Evolutionary conservation across 2,888 invertebrate genomes (phyloP).

Genomic region (Mystacides longicornis): DNA sequence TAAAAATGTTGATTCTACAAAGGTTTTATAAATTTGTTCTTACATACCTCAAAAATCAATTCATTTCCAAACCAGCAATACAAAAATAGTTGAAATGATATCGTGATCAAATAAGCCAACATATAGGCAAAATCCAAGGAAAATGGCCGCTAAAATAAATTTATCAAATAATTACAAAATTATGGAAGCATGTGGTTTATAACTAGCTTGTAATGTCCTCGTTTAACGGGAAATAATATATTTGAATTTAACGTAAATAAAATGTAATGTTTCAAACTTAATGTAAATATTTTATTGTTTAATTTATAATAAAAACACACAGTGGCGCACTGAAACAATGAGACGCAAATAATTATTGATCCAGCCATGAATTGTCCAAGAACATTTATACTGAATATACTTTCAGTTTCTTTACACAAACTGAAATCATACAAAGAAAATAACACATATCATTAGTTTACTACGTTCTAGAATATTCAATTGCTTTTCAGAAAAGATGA

Average conservation of each 20-base stretch:
- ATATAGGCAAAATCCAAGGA: constrained; percentile 5
- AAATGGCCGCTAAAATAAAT: constrained; percentile 2
- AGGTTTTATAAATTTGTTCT: too few species aligned
- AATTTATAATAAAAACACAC: background rate
- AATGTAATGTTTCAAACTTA: background rate
- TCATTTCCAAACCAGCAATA: constrained; percentile 9
- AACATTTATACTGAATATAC: background rate
- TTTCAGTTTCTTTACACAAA: background rate
- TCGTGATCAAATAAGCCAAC: constrained; percentile 4
- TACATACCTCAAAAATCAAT: constrained; percentile 4
- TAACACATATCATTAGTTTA: too few species aligned
- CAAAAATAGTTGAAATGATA: constrained; percentile 1
- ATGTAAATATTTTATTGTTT: background rate
- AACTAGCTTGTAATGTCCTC: too few species aligned
- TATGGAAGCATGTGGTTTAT: too few species aligned
- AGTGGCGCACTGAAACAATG: constrained; percentile 6
- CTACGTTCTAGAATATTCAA: too few species aligned
- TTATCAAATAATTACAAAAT: too few species aligned
- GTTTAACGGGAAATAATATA: too few species aligned
- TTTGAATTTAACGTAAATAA: too few species aligned
- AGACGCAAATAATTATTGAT: constrained; percentile 1
- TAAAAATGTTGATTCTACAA: background rate
- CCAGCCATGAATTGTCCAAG: constrained; percentile 1
- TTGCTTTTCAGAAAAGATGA: too few species aligned
- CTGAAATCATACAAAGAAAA: constrained; percentile 1